Conservation (phyloP, 2,888 invertebrate genomes). For the Smittia aterrima region DNA sequence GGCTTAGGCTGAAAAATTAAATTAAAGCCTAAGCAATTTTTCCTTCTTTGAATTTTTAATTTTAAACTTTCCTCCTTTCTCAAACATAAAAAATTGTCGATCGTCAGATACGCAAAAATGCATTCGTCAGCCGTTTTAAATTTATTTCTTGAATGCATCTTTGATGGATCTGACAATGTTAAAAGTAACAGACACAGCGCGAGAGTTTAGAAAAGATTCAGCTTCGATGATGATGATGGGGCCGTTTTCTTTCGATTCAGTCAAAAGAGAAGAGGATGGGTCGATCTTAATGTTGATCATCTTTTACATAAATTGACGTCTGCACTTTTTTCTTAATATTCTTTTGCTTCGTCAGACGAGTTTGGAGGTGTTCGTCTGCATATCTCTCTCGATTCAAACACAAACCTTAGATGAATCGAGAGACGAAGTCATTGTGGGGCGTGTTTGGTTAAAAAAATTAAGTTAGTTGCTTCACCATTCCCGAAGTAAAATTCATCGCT, state of each 20-base stretch:
- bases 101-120: slow-evolving; percentile 24
- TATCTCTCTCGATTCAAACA: not conserved
- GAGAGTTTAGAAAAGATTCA: not conserved
- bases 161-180: slow-evolving; percentile 29
- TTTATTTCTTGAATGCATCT: slow-evolving; percentile 30
- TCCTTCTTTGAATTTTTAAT: slow-evolving; percentile 11
- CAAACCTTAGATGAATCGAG: slow-evolving; percentile 22
- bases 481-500: slow-evolving; percentile 25
- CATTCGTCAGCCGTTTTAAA: slow-evolving; percentile 17
- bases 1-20: slow-evolving; percentile 1
- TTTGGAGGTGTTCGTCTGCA: too few species aligned
- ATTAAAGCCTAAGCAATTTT: slow-evolving; percentile 6
- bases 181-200: slow-evolving; percentile 15
- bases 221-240: not conserved
- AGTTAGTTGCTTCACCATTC: slow-evolving; percentile 25
- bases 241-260: not conserved
- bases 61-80: not conserved
- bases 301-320: slow-evolving; percentile 32
- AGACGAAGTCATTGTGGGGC: slow-evolving; percentile 29
- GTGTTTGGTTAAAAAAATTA: slow-evolving; percentile 39
- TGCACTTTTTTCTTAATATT: not conserved
- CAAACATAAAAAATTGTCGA: not conserved
- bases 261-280: slow-evolving; percentile 25
- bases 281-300: slow-evolving; percentile 29
- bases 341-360: too few species aligned